Base-by-base conservation (phyloP, 2,113 vertebrate species). In the Anoura caudifer region DNA sequence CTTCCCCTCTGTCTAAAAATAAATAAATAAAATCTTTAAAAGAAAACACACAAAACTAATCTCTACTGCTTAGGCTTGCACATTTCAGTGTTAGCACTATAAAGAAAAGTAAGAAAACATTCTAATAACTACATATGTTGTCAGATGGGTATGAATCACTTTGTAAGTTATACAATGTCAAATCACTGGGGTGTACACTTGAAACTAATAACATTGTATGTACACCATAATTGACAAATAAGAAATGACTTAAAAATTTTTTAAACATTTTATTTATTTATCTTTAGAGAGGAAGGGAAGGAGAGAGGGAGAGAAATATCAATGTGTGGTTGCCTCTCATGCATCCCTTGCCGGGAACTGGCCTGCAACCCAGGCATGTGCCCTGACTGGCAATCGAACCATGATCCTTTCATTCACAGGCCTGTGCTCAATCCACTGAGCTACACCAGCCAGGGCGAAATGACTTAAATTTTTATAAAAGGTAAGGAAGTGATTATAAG, bases 11-110 rank as follows among this genome's bases (percentile, higher is more conserved):
- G 5, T 61, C 59, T 61, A 61, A 61, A 59, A 61, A 61, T 26
- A 61, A 61, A 61, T 10, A 28, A 61, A 61, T 61, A 61, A 61
- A 61, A 61, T 70, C 10, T 70, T 70, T 12, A 4, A 5, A 4
- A 13, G 7, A 73, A 73, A 91, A 52, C 83, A 91, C 38, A 20
- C 33, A 95, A 93, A 95, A 85, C 77, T 59, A 77, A 95, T 87
- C n/a, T 63, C 13, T 24, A n/a, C 17, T 79, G 24, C 65, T 90
- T 41, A 77, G 5, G 3, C 31, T 52, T 94, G 38, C 20, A 38
- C 20, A 59, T 45, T 63, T 47, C 88, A 86, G 73, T 63, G 52
- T 47, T 38, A 83, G 61, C 86, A 95, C 47, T 92, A 50, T 65
- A 69, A 90, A 80, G 31, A 87, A 79, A 75, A 56, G 47, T 52